Conservation (phyloP, 2,113 vertebrate genomes). For the Dasyornis broadbenti region DNA sequence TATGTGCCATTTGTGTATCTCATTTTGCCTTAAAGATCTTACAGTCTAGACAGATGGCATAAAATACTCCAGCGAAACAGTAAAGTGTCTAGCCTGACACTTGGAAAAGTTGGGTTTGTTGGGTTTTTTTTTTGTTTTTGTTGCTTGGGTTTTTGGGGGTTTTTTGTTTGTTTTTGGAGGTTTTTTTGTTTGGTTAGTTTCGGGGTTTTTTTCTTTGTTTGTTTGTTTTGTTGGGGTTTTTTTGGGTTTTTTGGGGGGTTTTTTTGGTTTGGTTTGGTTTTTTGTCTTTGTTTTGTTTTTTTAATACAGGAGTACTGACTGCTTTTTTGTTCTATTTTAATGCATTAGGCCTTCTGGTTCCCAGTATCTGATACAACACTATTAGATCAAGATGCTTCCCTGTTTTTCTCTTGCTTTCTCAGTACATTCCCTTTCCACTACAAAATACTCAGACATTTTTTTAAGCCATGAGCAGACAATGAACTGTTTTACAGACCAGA, state of each 20-base stretch:
- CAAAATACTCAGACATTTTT: background rate
- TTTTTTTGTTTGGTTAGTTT: no score
- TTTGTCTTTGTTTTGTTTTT: no score
- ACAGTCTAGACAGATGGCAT: background rate
- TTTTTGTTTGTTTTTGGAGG: background rate
- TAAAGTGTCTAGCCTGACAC: background rate
- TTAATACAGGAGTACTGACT: background rate
- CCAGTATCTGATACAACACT: background rate
- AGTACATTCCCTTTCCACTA: background rate
- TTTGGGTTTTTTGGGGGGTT: no score
- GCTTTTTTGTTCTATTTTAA: background rate
- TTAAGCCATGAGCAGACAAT: background rate
- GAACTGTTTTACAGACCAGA: background rate
- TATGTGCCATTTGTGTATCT: background rate
- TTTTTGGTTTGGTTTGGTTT: background rate
- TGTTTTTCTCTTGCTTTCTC: background rate
- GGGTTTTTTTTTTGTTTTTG: no score
- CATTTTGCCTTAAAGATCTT: slow-evolving; percentile 9
- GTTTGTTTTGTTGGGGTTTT: background rate
- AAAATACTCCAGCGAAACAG: background rate
- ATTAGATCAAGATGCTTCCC: background rate
- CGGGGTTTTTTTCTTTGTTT: background rate
- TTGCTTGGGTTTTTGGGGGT: background rate
- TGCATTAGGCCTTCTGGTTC: background rate
- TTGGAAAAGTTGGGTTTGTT: background rate